phyloP scores from a whole-genome alignment of 2,113 vertebrate species.

The Misgurnus mizolepis region DNA sequence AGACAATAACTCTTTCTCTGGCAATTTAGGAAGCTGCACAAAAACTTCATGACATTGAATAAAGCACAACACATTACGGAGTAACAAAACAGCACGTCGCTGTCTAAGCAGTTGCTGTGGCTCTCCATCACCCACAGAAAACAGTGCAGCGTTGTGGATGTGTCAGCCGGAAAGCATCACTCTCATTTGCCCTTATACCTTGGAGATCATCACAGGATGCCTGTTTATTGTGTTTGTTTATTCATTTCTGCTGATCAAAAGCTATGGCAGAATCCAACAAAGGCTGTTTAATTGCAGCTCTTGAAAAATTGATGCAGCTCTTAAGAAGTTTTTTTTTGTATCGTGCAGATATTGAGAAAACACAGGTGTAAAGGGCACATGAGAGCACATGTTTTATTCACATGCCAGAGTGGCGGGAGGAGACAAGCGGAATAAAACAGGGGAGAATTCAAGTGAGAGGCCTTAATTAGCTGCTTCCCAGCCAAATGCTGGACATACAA shows the following conservation, averaged over 20 bases:
- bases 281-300: conserved; percentile 70
- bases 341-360: conserved; percentile 64
- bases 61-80: conserved; percentile 37
- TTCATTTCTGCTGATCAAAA: conserved; percentile 68
- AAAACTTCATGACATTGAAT: conserved; percentile 26
- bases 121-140: conserved; percentile 41
- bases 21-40: conserved; percentile 22
- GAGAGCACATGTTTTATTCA: conserved; percentile 70
- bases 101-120: background rate
- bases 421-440: background rate
- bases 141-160: conserved; percentile 30
- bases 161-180: conserved; percentile 37
- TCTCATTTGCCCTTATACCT: conserved; percentile 37
- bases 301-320: conserved; percentile 73
- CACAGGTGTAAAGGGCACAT: conserved; percentile 66
- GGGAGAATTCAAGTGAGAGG: conserved; percentile 38
- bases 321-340: conserved; percentile 71
- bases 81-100: background rate
- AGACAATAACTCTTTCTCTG: conserved; percentile 44
- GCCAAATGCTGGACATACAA: conserved; percentile 40
- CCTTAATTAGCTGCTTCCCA: conserved; percentile 36
- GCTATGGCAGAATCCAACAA: conserved; percentile 59
- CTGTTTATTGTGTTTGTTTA: conserved; percentile 50
- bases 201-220: conserved; percentile 46
- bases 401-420: conserved; percentile 56